Percentiles rank a stretch among this genome's conserved stretches.
phyloP scores from a whole-genome alignment of 1,140 invertebrate genomes.

The Agraylea sexmaculata region DNA sequence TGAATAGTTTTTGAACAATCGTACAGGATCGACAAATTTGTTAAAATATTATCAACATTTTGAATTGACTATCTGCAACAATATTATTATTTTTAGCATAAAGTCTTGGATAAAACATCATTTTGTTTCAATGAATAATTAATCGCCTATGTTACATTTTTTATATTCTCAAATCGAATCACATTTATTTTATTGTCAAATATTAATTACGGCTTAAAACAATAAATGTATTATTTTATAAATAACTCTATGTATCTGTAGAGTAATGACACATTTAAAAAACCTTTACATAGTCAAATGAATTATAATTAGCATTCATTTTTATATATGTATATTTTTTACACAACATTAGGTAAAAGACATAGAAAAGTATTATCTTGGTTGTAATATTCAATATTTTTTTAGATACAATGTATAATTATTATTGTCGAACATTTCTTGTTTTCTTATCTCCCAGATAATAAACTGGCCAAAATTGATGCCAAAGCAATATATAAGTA shows the following conservation, averaged over 20 bases:
- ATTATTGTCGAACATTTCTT: too few relatives aligned
- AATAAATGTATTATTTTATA: constrained; percentile 5
- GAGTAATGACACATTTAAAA: constrained; percentile 1
- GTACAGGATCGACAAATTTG: too few relatives aligned
- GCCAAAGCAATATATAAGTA: constrained; percentile 5
- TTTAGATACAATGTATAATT: constrained; percentile 6
- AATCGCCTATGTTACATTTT: constrained; percentile 5
- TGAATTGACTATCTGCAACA: neutral
- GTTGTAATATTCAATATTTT: constrained; percentile 5
- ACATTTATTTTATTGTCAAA: constrained; percentile 16
- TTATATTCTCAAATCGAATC: constrained; percentile 14
- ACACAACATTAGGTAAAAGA: constrained; percentile 7
- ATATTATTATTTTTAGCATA: neutral
- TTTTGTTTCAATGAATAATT: neutral
- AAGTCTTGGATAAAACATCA: neutral
- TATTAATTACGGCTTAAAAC: constrained; percentile 10
- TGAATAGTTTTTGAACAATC: neutral
- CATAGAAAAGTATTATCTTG: constrained; percentile 13
- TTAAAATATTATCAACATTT: too few relatives aligned
- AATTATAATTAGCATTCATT: neutral
- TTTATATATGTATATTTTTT: neutral
- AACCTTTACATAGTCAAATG: neutral
- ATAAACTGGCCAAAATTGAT: constrained; percentile 5
- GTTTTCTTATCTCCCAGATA: constrained; percentile 18
- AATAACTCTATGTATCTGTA: constrained; percentile 2